Evolutionary conservation across 2,797 vertebrate species (phyloP), one percentile per base, ranked within the genome.

Genomic region (Galaxias olidus): DNA sequence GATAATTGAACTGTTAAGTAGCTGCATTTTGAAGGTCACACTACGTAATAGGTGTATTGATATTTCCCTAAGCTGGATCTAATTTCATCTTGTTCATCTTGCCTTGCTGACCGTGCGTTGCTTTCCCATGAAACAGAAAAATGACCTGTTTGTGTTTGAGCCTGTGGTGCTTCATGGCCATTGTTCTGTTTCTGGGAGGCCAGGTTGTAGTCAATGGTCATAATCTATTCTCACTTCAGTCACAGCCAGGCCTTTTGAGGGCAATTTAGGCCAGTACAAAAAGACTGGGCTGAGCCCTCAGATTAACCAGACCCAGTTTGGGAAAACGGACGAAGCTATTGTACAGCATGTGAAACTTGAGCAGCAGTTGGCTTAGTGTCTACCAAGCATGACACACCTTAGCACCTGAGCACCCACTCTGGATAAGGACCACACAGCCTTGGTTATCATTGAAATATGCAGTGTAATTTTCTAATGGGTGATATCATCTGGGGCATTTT

Each of bases 61-160:
- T n/a, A n/a, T n/a, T n/a, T n/a, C n/a, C n/a, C n/a, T n/a, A n/a
- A n/a, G n/a, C n/a, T n/a, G n/a, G n/a, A n/a, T n/a, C n/a, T n/a
- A n/a, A n/a, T n/a, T n/a, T n/a, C n/a, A n/a, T n/a, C n/a, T n/a
- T n/a, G n/a, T n/a, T n/a, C n/a, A n/a, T n/a, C n/a, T n/a, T n/a
- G n/a, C n/a, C n/a, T n/a, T n/a, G n/a, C n/a, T n/a, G n/a, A n/a
- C n/a, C n/a, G n/a, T n/a, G n/a, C n/a, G n/a, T n/a, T n/a, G n/a
- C n/a, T n/a, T n/a, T n/a, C n/a, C n/a, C n/a, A n/a, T 75, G 76
- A 77, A 79, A 72, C 55, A 17, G 56, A 79, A 76, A 79, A 79
- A 71, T 53, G 14, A 69, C 63, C 65, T 56, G 67, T 72, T 80
- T 83, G 71, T 80, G 12, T 70, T 78, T 67, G 46, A 77, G 15